Evolutionary conservation across 1,140 invertebrate species (phyloP).

Genomic region (Galleria mellonella): DNA sequence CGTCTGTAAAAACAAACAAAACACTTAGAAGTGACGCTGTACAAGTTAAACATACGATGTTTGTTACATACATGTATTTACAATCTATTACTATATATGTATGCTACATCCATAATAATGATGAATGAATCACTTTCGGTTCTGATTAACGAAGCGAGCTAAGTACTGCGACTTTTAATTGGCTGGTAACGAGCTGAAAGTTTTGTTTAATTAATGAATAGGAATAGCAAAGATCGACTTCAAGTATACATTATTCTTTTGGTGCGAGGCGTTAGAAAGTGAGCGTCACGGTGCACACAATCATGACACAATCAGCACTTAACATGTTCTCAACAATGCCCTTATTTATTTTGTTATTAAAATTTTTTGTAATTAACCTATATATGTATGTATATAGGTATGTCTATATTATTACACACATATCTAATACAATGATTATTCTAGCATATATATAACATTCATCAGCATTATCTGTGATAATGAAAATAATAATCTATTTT

Average conservation of each 20-base stretch:
- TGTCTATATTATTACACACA: no score
- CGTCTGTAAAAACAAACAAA: no score
- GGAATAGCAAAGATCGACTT: constrained; percentile 29
- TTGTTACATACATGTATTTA: no score
- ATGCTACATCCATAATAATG: constrained; percentile 2
- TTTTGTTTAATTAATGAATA: constrained; percentile 49
- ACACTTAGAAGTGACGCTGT: no score
- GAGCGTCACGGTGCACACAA: constrained; percentile 15
- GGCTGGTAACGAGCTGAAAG: constrained; percentile 46
- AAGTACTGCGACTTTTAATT: constrained; percentile 45
- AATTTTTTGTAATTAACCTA: no score
- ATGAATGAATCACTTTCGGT: constrained; percentile 36
- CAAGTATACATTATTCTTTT: constrained; percentile 31
- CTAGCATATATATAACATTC: no score
- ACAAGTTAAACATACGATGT: no score
- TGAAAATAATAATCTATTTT: no score
- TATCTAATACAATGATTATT: no score
- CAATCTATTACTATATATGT: constrained; percentile 1
- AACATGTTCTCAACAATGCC: background rate
- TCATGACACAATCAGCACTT: background rate
- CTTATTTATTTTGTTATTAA: background rate
- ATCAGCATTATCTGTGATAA: no score
- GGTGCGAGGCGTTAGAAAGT: constrained; percentile 36
- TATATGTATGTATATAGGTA: constrained; percentile 12
- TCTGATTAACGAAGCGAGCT: constrained; percentile 36